A percentile compares a stretch with the other conserved stretches of the same genome.
Conservation (phyloP, 2,888 invertebrate species). For the Dicyrtoma fusca region DNA sequence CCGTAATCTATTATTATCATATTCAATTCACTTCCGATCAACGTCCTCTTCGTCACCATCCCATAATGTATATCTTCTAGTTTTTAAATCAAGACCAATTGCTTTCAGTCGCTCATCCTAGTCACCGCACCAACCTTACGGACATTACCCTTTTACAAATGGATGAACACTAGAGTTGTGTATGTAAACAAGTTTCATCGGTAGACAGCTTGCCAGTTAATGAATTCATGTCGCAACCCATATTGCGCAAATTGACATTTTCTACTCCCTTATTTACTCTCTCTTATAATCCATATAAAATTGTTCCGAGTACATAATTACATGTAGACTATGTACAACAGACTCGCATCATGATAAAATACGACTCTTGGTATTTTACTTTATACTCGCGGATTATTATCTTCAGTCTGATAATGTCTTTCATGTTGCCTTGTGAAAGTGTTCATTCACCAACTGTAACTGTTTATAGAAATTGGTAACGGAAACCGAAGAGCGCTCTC, state of each 20-base stretch:
- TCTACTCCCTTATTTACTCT: background rate
- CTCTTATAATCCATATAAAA: background rate
- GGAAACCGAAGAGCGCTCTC: too few relatives aligned
- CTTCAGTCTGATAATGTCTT: constrained; percentile 9
- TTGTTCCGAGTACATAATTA: background rate
- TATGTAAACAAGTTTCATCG: background rate
- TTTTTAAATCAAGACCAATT: constrained; percentile 1
- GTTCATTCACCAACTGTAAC: constrained; percentile 4
- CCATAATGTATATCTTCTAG: background rate
- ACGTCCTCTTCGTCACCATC: background rate
- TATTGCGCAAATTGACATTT: background rate
- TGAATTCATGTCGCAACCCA: too few relatives aligned
- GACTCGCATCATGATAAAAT: background rate
- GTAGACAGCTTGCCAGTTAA: background rate
- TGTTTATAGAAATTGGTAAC: too few relatives aligned
- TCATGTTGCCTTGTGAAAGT: constrained; percentile 4
- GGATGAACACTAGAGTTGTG: background rate
- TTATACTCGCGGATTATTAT: background rate
- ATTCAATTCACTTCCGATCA: constrained; percentile 3
- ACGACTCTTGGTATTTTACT: background rate
- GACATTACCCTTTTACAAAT: background rate
- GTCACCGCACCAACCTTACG: background rate
- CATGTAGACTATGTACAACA: background rate
- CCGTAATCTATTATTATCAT: constrained; percentile 1
- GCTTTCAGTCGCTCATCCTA: background rate